Evolutionary conservation across 2,888 invertebrate species (phyloP).

Genomic region (Norana najaformis): DNA sequence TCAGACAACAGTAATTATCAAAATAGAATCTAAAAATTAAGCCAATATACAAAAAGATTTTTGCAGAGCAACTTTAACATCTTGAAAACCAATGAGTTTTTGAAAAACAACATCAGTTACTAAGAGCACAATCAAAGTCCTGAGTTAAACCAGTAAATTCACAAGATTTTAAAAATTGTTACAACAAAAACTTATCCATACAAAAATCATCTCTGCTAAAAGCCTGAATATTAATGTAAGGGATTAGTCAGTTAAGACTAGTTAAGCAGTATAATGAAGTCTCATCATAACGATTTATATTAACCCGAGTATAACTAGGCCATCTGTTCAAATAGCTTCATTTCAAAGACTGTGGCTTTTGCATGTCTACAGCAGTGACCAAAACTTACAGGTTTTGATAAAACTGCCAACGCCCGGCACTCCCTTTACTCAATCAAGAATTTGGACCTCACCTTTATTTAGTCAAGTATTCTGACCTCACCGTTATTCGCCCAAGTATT

Average conservation of each 20-base stretch:
- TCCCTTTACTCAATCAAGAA: no score
- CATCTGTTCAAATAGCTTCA: no score
- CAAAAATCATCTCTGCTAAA: neutral
- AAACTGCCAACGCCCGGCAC: no score
- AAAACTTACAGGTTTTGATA: no score
- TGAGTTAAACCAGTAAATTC: neutral
- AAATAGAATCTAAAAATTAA: constrained; percentile 13
- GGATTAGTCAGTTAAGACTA: neutral
- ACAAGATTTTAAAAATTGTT: neutral
- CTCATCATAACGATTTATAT: neutral
- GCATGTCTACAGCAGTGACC: no score
- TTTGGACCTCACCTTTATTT: no score
- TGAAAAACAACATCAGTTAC: neutral
- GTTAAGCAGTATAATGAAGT: neutral
- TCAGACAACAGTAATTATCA: neutral
- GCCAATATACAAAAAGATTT: neutral
- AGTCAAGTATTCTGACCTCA: no score
- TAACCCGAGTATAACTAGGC: no score
- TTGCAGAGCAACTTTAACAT: neutral
- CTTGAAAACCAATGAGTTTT: neutral
- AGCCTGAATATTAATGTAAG: no score
- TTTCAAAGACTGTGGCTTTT: no score
- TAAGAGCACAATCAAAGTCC: neutral
- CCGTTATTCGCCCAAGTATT: no score
- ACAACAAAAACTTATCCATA: neutral